Percentiles rank a stretch among this genome's conserved stretches.
Conservation (phyloP, 1,140 invertebrate species). For the Drosophila yakuba region DNA sequence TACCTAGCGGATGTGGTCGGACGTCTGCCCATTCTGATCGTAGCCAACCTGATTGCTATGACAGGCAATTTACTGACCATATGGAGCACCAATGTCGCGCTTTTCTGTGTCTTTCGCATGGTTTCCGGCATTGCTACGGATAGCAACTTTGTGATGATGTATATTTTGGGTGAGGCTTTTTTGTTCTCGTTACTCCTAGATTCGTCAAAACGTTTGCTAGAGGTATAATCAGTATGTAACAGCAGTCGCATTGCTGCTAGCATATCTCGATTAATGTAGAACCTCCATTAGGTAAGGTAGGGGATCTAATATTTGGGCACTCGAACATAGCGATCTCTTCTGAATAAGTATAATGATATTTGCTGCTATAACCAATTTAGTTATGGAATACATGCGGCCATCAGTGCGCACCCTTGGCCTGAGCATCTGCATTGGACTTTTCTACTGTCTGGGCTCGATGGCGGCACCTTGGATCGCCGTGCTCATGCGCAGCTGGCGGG, state of each 20-base stretch:
- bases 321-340: no score
- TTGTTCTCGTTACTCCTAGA: no score
- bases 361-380: slow-evolving; percentile 29
- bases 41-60: slow-evolving; percentile 86
- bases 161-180: slow-evolving; percentile 86
- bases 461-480: slow-evolving; percentile 86
- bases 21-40: slow-evolving; percentile 86
- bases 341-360: no score
- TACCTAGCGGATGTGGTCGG: slow-evolving; percentile 87
- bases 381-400: slow-evolving; percentile 87
- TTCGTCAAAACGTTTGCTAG: no score
- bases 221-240: no score
- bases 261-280: no score
- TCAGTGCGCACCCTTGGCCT: slow-evolving; percentile 86
- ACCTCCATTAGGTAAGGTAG: no score
- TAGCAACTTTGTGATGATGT: slow-evolving; percentile 87
- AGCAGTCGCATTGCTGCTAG: no score
- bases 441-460: slow-evolving; percentile 86
- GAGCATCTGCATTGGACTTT: slow-evolving; percentile 87
- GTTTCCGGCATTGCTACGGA: slow-evolving; percentile 87
- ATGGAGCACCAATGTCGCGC: slow-evolving; percentile 82
- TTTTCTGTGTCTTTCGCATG: slow-evolving; percentile 86
- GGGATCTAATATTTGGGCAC: no score
- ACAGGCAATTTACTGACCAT: slow-evolving; percentile 86
- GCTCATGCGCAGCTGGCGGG: slow-evolving; percentile 85